Base-by-base conservation (phyloP, 2,113 vertebrate genomes). In the Myiagra hebetior region DNA sequence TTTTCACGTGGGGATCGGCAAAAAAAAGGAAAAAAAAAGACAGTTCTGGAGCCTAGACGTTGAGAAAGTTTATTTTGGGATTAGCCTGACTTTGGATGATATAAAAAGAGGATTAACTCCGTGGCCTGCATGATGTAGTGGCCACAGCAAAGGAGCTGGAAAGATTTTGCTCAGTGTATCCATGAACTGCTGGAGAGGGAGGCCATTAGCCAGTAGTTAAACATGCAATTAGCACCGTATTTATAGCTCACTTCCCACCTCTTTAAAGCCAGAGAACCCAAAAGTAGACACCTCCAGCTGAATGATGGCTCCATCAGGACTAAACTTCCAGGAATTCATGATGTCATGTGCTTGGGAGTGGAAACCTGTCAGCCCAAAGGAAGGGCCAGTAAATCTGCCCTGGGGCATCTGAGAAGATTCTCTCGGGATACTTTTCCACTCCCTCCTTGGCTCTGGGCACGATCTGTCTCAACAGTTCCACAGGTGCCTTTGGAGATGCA, bases 91-190 rank as follows among this genome's bases (percentile, higher is more conserved):
- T 91, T 94, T 26, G 57, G 55, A 28, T 65, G 74, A 62, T 85
- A 44, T 90, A 91, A 94, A 87, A 93, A 83, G 37, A 53, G 63
- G 52, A 78, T 96, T 92, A 89, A 78, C 24, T 79, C 76, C 53
- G 4, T 68, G 49, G 62, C 37, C 65, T 93, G 60, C 9, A 3
- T 68, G 75, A 75, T 62, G 70, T 31, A 79, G 65, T 62, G 62
- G 81, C 75, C 13, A 0, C 73, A 60, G 86, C 65, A 39, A 33
- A 89, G 75, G 89, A 85, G 41, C 44, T 91, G 93, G 87, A 75
- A 94, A 76, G 65, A 15, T 69, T 82, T 87, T 65, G 62, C 12
- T 95, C 65, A 41, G 41, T 19, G 47, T 15, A 37, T 65, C 35
- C 49, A 2, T 47, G 67, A 78, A 69, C 85, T 89, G 44, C 84